Conservation (phyloP, 23 tunicate genomes). For the Oikopleura vanhoeffeni region DNA sequence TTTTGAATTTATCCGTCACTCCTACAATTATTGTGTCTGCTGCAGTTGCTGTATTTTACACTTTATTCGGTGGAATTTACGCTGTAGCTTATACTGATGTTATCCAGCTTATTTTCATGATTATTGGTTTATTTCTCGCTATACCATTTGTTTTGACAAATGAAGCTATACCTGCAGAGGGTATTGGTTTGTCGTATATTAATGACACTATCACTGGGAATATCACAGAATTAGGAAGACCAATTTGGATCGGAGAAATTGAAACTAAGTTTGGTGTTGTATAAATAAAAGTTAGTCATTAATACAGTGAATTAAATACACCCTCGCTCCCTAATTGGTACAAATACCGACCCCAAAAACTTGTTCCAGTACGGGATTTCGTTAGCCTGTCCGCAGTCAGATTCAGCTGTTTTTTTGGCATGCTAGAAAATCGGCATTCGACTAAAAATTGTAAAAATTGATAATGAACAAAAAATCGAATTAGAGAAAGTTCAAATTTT, state of each 20-base stretch:
- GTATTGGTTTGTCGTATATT: background rate
- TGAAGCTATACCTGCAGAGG: background rate
- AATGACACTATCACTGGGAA: background rate
- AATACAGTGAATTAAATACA: no score
- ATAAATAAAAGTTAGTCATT: no score
- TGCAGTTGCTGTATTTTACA: background rate
- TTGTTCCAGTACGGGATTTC: no score
- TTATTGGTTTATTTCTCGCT: background rate
- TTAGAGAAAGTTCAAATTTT: no score
- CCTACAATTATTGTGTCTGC: constrained; percentile 3
- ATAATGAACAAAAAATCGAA: no score
- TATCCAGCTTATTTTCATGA: background rate
- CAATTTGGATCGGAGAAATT: background rate
- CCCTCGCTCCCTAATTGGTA: no score
- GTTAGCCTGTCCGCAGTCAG: no score
- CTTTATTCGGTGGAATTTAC: background rate
- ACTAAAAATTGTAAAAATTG: no score
- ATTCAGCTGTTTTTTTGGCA: no score
- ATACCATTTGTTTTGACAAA: background rate
- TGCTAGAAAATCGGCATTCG: no score
- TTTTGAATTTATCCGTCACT: background rate
- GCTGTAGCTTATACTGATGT: constrained; percentile 9
- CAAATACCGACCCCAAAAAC: no score
- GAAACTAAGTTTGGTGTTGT: no score
- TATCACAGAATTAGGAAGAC: background rate